Evolutionary conservation across 2,797 vertebrate genomes (phyloP).

Genomic region (Coregonus suidteri): DNA sequence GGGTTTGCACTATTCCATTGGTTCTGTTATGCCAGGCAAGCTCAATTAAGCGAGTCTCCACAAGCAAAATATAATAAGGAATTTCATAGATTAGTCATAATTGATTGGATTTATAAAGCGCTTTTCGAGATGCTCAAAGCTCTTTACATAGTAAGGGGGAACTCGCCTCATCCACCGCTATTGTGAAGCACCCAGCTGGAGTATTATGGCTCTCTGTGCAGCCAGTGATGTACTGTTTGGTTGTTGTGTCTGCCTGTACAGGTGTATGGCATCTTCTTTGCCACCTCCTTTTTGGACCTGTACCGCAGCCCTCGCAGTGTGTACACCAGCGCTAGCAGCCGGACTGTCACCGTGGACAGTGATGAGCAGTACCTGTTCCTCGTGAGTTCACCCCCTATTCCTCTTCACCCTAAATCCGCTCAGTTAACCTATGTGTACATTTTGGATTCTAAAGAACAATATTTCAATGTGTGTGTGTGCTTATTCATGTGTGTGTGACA

Average conservation of each 20-base stretch:
- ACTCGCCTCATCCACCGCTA: background rate
- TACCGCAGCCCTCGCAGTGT: constrained; percentile 81
- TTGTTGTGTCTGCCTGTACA: constrained; percentile 51
- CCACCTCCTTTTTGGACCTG: constrained; percentile 92
- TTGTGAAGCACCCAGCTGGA: background rate
- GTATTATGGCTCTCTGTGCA: background rate
- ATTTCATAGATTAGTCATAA: too few species aligned
- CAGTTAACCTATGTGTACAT: background rate
- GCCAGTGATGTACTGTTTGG: background rate
- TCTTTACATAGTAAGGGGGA: too few species aligned
- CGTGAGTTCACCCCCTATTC: constrained; percentile 67
- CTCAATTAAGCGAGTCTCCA: too few species aligned
- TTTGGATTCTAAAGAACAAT: background rate
- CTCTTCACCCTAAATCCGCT: background rate
- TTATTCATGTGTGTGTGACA: constrained; percentile 49
- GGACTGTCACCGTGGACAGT: constrained; percentile 81
- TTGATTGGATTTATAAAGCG: too few species aligned
- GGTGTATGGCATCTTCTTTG: constrained; percentile 91
- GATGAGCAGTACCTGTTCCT: constrained; percentile 95
- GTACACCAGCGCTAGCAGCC: constrained; percentile 72
- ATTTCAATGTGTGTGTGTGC: background rate
- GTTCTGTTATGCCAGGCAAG: too few species aligned
- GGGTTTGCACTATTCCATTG: too few species aligned
- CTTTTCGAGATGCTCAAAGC: too few species aligned
- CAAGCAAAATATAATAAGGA: too few species aligned